Evolutionary conservation across 2,797 vertebrate genomes (phyloP), one percentile per base, ranked within the genome.

Genomic region (Enteromius paludinosus): DNA sequence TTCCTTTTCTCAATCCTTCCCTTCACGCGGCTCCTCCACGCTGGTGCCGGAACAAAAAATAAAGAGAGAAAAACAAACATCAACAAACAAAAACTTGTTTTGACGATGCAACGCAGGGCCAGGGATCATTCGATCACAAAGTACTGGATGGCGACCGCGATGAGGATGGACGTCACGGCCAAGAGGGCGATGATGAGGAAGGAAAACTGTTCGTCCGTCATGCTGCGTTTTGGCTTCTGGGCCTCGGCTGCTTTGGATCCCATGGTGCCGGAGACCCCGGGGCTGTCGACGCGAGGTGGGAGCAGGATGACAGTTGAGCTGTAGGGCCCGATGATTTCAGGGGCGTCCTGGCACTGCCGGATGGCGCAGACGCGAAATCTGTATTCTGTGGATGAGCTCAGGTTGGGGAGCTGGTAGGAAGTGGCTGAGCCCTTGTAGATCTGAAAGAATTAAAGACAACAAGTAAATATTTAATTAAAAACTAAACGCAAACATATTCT

Each of bases 111-210:
- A 64, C 90, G 92, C 89, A 90, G 90, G 89, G 85, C 88, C 82
- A 85, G n/a, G 65, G 52, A 87, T 99, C 96, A 99, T 94, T 98
- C 98, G 90, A 99, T 99, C 92, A 99, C 97, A 70, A 98, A 98
- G 95, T 99, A 98, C 95, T 99, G 97, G 93, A 99, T 98, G 91
- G 98, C 94, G 86, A 99, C 97, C 89, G 98, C 97, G 86, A 99
- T 98, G 91, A 98, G 94, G 91, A 99, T 98, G 94, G 97, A 98
- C 86, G 97, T 97, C 90, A 96, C 91, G 75, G 97, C 97, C 25
- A 99, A 98, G 35, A 97, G 93, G 93, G 96, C 96, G 86, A 99
- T 97, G 93, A 99, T 97, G 91, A 99, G 95, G 59, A 97, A 97
- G 5, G 98, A 97, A 49, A 97, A 98, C 94, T 97, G 97, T 93